Percentiles rank a stretch among this genome's conserved stretches.
Conservation (phyloP, 2,113 vertebrate species). For the Tympanuchus pallidicinctus region DNA sequence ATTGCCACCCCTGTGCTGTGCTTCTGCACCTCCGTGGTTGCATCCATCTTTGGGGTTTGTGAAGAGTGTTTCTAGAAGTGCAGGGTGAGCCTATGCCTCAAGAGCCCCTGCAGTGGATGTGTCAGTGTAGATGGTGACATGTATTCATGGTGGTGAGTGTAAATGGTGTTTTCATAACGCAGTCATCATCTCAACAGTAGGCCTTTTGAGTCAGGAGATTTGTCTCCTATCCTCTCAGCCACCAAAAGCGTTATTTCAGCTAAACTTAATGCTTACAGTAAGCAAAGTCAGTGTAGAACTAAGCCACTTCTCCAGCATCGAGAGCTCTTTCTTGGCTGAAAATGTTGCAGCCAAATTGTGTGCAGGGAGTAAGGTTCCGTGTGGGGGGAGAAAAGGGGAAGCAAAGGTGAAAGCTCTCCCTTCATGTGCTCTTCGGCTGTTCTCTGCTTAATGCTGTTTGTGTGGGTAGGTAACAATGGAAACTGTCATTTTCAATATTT, state of each 20-base stretch:
- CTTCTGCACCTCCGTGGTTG: background rate
- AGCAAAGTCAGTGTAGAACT: background rate
- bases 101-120: background rate
- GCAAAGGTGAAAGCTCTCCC: slow-evolving; percentile 24
- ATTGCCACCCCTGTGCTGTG: background rate
- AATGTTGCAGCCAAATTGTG: background rate
- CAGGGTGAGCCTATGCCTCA: background rate
- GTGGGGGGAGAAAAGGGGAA: slow-evolving; percentile 20
- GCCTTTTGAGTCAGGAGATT: background rate
- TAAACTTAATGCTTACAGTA: background rate
- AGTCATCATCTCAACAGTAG: background rate
- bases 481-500: background rate
- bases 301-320: background rate
- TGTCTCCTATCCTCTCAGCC: background rate
- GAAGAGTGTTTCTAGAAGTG: background rate
- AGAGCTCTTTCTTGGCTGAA: background rate
- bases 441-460: background rate
- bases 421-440: slow-evolving; percentile 12
- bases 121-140: background rate
- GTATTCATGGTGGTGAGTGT: background rate
- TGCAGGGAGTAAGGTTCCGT: background rate
- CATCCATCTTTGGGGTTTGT: background rate
- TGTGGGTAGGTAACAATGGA: background rate
- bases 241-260: slow-evolving; percentile 2
- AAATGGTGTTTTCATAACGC: background rate